Base-by-base conservation (phyloP, 2,113 vertebrate species). In the Channa maculata region DNA sequence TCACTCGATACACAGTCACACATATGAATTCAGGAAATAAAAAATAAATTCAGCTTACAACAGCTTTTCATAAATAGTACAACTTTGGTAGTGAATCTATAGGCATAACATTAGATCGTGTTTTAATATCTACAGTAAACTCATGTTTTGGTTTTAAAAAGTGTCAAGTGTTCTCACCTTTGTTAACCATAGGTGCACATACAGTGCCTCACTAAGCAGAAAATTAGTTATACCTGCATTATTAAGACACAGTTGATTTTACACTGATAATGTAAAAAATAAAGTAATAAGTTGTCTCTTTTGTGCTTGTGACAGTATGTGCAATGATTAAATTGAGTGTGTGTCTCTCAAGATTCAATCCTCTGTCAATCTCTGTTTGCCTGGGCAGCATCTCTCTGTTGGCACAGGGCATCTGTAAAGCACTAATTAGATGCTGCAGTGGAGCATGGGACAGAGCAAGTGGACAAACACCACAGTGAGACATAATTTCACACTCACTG, bases 401-500 rank as follows among this genome's bases (percentile, higher is more conserved):
- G 67, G 64, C 65, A 54, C 64, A 41, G 54, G 45, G 61, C 73
- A 75, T 86, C 84, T 65, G 75, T 71, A 82, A 85, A 75, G 77
- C 73, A 73, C 68, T 87, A 88, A 91, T 90, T 87, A 87, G 87
- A 73, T 71, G 69, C 65, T 76, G 78, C 84, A 84, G 73, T 69
- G 75, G 61, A 83, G 88, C 82, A 75, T 82, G 71, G 68, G 84
- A 75, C 71, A 59, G 61, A 76, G 62, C 52, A 24, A 86, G 83
- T 82, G 86, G 88, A 88, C 84, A 84, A 65, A 88, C 80, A 76
- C 39, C 48, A 61, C 34, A 24, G 69, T 77, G 80, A 88, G 83
- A 88, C 80, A 91, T 90, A 82, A 92, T 92, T 91, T 92, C 90
- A 88, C 90, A 91, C 85, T 80, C 71, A 72, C 39, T 87, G 87